A percentile compares a stretch with the other conserved stretches of the same genome.
These are phyloP conservation scores for Intellagama lesueurii DNA, from an alignment of 2,797 vertebrate genomes.

Conservation along the genomic window DNA sequence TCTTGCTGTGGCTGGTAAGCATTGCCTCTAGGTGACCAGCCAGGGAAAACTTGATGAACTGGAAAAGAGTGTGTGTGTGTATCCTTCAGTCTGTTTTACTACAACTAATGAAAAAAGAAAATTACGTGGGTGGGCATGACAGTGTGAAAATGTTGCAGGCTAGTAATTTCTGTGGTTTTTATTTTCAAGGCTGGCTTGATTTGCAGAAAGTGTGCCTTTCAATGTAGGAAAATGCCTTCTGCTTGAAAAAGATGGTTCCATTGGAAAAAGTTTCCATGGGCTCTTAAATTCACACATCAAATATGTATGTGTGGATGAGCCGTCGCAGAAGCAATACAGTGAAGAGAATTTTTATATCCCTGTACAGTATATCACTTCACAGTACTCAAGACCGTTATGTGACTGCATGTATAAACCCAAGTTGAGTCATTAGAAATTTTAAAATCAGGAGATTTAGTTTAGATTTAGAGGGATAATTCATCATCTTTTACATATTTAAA, in stretches of 20 bases:
- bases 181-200: neutral
- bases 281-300: neutral
- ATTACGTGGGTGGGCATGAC: neutral
- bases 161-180: neutral
- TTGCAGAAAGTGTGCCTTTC: conserved; percentile 2
- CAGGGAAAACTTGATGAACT: neutral
- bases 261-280: neutral
- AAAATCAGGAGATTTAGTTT: neutral
- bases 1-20: neutral
- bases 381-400: too few species aligned
- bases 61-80: neutral
- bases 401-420: neutral
- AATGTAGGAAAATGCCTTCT: neutral
- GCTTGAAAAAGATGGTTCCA: neutral
- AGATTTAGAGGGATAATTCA: neutral
- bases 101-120: neutral
- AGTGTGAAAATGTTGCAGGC: neutral
- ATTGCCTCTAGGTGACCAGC: neutral
- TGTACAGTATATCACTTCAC: neutral
- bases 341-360: neutral
- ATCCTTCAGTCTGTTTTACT: neutral
- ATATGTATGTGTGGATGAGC: neutral
- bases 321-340: neutral
- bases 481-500: neutral
- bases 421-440: conserved; percentile 3